Evolutionary conservation across 2,113 vertebrate genomes (phyloP).

Genomic region (Gobiocypris rarus): DNA sequence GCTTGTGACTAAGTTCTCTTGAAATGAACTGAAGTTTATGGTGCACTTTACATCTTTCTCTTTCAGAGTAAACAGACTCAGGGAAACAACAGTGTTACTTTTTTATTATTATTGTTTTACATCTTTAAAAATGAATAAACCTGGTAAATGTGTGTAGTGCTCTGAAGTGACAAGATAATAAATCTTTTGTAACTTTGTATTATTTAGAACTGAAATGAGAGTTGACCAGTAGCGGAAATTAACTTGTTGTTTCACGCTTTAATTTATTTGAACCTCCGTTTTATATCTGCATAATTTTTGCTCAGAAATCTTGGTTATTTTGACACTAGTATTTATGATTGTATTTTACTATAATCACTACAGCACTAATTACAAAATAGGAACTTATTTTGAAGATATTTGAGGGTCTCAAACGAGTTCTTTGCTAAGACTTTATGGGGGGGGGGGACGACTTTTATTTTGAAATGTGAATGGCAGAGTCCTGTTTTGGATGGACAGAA

Average conservation of each 20-base stretch:
- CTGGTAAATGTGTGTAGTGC: background rate
- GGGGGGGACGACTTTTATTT: slow-evolving; percentile 32
- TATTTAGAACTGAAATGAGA: background rate
- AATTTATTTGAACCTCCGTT: background rate
- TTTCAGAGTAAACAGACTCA: slow-evolving; percentile 13
- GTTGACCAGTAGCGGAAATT: background rate
- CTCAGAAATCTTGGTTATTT: background rate
- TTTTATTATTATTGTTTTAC: background rate
- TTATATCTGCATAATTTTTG: too few relatives aligned
- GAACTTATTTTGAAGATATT: background rate
- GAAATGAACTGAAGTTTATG: background rate
- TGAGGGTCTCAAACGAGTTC: background rate
- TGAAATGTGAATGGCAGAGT: background rate
- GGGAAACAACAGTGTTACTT: slow-evolving; percentile 2
- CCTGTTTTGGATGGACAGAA: background rate
- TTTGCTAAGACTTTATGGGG: background rate
- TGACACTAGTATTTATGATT: background rate
- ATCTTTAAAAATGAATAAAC: background rate
- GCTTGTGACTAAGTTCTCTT: slow-evolving; percentile 81
- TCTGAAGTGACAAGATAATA: background rate
- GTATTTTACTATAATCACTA: background rate
- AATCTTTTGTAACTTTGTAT: background rate
- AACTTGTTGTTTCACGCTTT: background rate
- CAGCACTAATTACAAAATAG: background rate
- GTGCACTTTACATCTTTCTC: background rate